Conservation (phyloP, 2,113 vertebrate genomes). For the Neoarius graeffei region DNA sequence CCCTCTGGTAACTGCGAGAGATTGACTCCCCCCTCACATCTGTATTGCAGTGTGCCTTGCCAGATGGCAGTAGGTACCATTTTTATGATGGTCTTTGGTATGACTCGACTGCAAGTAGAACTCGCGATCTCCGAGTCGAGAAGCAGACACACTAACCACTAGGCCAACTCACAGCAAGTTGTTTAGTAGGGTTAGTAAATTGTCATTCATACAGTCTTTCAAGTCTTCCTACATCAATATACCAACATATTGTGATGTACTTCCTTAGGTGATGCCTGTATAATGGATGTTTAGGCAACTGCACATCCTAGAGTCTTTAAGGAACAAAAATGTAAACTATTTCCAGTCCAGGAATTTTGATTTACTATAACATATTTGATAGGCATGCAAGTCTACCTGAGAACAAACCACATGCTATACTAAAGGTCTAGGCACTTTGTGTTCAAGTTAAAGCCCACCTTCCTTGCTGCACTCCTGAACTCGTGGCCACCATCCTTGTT, state of each 20-base stretch:
- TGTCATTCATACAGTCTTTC: neutral
- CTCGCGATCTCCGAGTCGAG: too few relatives aligned
- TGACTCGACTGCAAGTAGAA: too few relatives aligned
- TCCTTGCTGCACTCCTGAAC: slow-evolving; percentile 49
- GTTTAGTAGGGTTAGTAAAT: neutral
- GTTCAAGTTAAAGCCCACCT: neutral
- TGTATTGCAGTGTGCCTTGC: too few relatives aligned
- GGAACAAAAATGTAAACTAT: neutral
- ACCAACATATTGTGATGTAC: neutral
- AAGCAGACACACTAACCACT: too few relatives aligned
- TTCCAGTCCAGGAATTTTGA: neutral
- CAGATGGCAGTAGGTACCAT: too few relatives aligned
- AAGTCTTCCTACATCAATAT: neutral
- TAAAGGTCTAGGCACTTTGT: too few relatives aligned
- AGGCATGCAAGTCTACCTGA: neutral
- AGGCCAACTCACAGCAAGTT: neutral
- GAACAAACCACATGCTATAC: neutral
- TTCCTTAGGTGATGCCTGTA: neutral
- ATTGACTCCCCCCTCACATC: too few relatives aligned
- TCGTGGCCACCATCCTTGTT: neutral
- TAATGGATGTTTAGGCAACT: neutral
- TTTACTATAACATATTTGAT: neutral
- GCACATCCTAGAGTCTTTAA: neutral
- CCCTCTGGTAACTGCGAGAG: too few relatives aligned
- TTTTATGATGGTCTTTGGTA: too few relatives aligned